Evolutionary conservation across 2,113 vertebrate genomes (phyloP).

Genomic region (Phycodurus eques): DNA sequence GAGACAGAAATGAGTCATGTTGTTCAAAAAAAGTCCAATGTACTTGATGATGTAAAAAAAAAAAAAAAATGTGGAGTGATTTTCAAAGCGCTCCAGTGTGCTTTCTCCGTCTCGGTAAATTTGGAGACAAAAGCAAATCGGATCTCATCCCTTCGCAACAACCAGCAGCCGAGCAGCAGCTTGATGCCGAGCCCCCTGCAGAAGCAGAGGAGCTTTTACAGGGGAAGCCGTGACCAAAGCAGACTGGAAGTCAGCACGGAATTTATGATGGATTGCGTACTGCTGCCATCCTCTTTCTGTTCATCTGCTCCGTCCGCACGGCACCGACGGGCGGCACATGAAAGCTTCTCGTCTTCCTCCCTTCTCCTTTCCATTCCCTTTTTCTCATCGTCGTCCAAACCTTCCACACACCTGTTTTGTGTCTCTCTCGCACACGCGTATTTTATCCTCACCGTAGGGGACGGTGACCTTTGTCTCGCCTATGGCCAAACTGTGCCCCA

Average conservation of each 20-base stretch:
- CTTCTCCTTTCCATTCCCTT: constrained; percentile 15
- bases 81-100: neutral
- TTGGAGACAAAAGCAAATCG: constrained; percentile 27
- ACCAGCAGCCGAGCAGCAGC: constrained; percentile 37
- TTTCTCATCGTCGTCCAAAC: constrained; percentile 24
- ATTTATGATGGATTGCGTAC: constrained; percentile 33
- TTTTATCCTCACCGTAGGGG: constrained; percentile 17
- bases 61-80: too few relatives aligned
- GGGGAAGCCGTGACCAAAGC: constrained; percentile 28
- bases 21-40: too few relatives aligned
- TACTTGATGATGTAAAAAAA: too few relatives aligned
- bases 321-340: constrained; percentile 34
- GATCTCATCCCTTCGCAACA: constrained; percentile 35
- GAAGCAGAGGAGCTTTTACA: constrained; percentile 20
- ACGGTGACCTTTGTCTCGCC: constrained; percentile 31
- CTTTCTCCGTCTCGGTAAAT: constrained; percentile 21
- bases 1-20: too few relatives aligned
- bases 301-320: constrained; percentile 39
- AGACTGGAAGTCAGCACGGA: constrained; percentile 12
- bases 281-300: constrained; percentile 26
- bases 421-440: constrained; percentile 2
- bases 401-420: constrained; percentile 10
- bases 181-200: constrained; percentile 21
- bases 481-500: constrained; percentile 29
- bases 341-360: constrained; percentile 45